Percentiles rank a stretch among this genome's conserved stretches.
Evolutionary conservation across 2,888 invertebrate species (phyloP).

Genomic region (Troides helena): DNA sequence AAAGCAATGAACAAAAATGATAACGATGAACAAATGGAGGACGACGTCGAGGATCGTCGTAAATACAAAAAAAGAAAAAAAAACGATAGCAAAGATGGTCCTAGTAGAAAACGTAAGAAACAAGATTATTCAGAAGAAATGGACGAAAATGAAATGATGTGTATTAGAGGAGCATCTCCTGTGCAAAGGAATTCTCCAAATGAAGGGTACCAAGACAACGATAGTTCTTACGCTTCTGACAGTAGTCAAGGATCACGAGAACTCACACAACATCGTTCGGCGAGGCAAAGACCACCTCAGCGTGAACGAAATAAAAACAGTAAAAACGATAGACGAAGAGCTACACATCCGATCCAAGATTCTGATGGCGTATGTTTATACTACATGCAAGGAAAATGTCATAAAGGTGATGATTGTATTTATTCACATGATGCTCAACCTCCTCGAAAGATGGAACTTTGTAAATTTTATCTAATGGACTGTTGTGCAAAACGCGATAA

Average conservation of each 20-base stretch:
- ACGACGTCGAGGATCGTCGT: constrained; percentile 74
- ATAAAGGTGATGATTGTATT: constrained; percentile 90
- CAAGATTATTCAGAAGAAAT: constrained; percentile 79
- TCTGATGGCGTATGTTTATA: constrained; percentile 89
- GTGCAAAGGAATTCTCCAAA: constrained; percentile 56
- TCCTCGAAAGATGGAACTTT: constrained; percentile 94
- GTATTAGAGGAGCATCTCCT: constrained; percentile 88
- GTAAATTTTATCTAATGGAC: constrained; percentile 97
- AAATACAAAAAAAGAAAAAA: constrained; percentile 81
- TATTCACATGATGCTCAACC: constrained; percentile 92
- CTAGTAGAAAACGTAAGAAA: constrained; percentile 80
- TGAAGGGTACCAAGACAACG: constrained; percentile 72
- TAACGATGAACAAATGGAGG: constrained; percentile 62
- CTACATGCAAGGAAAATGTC: constrained; percentile 94
- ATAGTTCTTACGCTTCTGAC: constrained; percentile 75
- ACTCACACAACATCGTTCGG: constrained; percentile 70
- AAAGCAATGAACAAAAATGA: constrained; percentile 87
- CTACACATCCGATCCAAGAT: constrained; percentile 82
- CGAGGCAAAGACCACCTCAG: constrained; percentile 60
- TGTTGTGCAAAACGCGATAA: constrained; percentile 97
- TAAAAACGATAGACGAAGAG: constrained; percentile 75
- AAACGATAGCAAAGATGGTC: constrained; percentile 78
- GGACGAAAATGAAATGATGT: constrained; percentile 90
- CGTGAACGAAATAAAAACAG: constrained; percentile 77
- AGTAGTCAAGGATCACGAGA: constrained; percentile 79